phyloP scores from a whole-genome alignment of 2,797 vertebrate genomes.

The Discoglossus pictus region DNA sequence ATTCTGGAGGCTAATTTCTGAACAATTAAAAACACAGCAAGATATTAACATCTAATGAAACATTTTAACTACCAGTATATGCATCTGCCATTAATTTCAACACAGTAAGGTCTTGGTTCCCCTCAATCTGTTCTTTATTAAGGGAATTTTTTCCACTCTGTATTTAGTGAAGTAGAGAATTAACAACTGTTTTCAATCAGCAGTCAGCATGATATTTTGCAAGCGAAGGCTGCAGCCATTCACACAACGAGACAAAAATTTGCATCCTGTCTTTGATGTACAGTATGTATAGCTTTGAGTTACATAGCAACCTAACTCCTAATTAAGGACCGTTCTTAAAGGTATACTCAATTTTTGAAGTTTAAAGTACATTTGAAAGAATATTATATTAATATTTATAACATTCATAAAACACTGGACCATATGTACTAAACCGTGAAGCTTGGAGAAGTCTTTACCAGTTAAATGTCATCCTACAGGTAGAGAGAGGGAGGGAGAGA shows the following conservation, averaged over 20 bases:
- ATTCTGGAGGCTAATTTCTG: constrained; percentile 96
- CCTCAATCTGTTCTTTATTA: constrained; percentile 94
- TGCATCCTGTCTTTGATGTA: constrained; percentile 76
- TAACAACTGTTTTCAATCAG: constrained; percentile 98
- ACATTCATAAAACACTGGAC: too few species aligned
- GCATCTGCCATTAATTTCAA: constrained; percentile 95
- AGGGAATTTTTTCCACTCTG: constrained; percentile 80
- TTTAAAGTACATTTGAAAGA: too few species aligned
- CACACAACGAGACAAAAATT: constrained; percentile 78
- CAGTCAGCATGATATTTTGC: constrained; percentile 82
- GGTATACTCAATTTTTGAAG: neutral
- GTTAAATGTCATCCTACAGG: too few species aligned
- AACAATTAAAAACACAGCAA: constrained; percentile 98
- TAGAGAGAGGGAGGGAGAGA: too few species aligned
- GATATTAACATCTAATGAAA: constrained; percentile 98
- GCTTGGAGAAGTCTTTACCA: too few species aligned
- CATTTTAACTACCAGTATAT: constrained; percentile 95
- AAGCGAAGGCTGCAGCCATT: constrained; percentile 73
- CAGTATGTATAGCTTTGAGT: constrained; percentile 56
- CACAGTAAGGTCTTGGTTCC: constrained; percentile 89
- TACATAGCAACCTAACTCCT: constrained; percentile 60
- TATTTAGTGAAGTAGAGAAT: constrained; percentile 94
- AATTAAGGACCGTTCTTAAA: constrained; percentile 58
- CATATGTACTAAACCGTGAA: too few species aligned
- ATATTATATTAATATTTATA: too few species aligned